These are phyloP conservation scores for Leucoptera coffeella DNA, from an alignment of 2,888 invertebrate species.

Conservation along the genomic window DNA sequence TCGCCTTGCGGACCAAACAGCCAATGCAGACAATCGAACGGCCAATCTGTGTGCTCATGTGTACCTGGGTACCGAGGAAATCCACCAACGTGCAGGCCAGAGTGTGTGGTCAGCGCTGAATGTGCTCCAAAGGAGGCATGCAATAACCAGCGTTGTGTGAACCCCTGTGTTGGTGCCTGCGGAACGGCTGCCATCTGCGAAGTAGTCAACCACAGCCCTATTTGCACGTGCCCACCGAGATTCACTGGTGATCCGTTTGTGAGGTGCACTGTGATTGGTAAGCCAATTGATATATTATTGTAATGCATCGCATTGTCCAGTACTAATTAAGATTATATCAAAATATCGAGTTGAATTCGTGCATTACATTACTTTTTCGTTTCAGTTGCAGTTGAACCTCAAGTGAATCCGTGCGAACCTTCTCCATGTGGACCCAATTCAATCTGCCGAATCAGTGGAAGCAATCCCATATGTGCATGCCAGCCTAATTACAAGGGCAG, in stretches of 20 bases:
- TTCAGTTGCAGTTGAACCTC: slow-evolving; percentile 17
- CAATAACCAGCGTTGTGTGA: slow-evolving; percentile 65
- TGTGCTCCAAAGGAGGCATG: slow-evolving; percentile 67
- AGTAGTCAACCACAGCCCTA: slow-evolving; percentile 71
- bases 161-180: slow-evolving; percentile 76
- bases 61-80: slow-evolving; percentile 64
- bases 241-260: slow-evolving; percentile 76
- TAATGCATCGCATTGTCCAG: background rate
- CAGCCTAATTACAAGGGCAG: slow-evolving; percentile 59
- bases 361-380: slow-evolving; percentile 5
- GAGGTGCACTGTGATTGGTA: slow-evolving; percentile 53
- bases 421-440: slow-evolving; percentile 76
- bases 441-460: slow-evolving; percentile 61
- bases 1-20: slow-evolving; percentile 76
- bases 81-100: slow-evolving; percentile 72
- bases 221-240: slow-evolving; percentile 65
- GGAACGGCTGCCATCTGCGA: slow-evolving; percentile 66
- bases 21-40: slow-evolving; percentile 63
- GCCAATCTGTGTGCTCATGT: slow-evolving; percentile 68
- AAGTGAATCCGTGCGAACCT: slow-evolving; percentile 58
- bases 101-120: slow-evolving; percentile 69
- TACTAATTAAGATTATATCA: slow-evolving; percentile 1
- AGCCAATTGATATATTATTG: slow-evolving; percentile 5
- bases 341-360: background rate
- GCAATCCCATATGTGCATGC: slow-evolving; percentile 71